A percentile compares a stretch with the other conserved stretches of the same genome.
Conservation (phyloP, 2,113 vertebrate genomes). For the Clarias macrocephalus region DNA sequence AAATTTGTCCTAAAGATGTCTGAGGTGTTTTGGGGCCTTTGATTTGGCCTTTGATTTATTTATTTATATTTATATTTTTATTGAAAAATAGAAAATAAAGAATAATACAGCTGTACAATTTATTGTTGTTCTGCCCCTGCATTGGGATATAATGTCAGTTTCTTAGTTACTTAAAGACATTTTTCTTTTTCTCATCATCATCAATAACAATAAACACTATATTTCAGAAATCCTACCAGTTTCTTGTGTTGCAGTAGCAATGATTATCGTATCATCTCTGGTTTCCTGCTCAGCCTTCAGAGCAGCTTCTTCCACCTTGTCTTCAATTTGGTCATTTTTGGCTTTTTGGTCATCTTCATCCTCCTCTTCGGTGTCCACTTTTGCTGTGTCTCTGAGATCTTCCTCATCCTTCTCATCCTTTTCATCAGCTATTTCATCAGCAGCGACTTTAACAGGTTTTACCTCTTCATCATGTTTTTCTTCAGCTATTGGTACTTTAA, state of each 20-base stretch:
- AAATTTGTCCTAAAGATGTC: too few relatives aligned
- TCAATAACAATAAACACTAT: not conserved
- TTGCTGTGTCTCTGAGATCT: slow-evolving; percentile 13
- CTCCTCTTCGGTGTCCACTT: slow-evolving; percentile 8
- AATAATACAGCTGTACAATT: too few relatives aligned
- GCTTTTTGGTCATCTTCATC: slow-evolving; percentile 36
- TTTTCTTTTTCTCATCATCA: not conserved
- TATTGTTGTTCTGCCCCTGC: too few relatives aligned
- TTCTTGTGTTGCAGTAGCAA: slow-evolving; percentile 19
- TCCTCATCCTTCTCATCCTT: slow-evolving; percentile 31
- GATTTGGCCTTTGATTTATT: too few relatives aligned
- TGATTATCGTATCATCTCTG: slow-evolving; percentile 27
- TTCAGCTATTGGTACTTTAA: slow-evolving; percentile 8
- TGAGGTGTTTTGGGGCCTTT: too few relatives aligned
- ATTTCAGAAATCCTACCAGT: slow-evolving; percentile 27
- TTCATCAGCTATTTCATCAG: not conserved
- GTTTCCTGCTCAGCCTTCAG: not conserved
- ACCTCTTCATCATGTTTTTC: slow-evolving; percentile 7
- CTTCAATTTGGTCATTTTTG: slow-evolving; percentile 33
- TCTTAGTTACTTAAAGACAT: too few relatives aligned
- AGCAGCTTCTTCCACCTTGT: slow-evolving; percentile 16
- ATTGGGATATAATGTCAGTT: too few relatives aligned
- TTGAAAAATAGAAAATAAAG: too few relatives aligned
- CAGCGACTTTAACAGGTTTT: slow-evolving; percentile 9
- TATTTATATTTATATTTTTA: too few relatives aligned